phyloP scores from a whole-genome alignment of 2,888 invertebrate genomes.

The Hermaeophaga mercurialis region DNA sequence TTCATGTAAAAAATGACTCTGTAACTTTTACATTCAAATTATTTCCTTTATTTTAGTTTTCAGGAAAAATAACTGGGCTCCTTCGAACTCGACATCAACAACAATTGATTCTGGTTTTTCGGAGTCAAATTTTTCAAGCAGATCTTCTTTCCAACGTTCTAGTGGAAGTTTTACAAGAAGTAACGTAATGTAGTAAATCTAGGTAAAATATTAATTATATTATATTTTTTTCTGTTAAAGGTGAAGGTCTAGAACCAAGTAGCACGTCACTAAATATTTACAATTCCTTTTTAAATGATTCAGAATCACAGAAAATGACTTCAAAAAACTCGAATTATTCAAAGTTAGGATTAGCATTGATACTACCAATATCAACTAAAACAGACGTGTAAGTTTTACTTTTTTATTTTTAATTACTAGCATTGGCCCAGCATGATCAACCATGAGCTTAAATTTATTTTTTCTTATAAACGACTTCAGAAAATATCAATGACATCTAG shows the following conservation, averaged over 20 bases:
- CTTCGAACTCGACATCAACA: conserved; percentile 17
- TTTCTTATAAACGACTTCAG: too few relatives aligned
- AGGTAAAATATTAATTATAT: not conserved
- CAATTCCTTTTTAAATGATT: conserved; percentile 7
- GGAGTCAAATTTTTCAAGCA: conserved; percentile 18
- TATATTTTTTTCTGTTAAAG: conserved; percentile 10
- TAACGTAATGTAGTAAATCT: conserved; percentile 6
- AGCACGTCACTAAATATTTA: conserved; percentile 4
- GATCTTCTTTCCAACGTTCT: conserved; percentile 7
- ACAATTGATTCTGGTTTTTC: conserved; percentile 31
- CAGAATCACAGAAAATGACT: conserved; percentile 5
- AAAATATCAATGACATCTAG: too few relatives aligned
- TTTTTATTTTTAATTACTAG: too few relatives aligned
- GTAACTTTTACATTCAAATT: too few relatives aligned
- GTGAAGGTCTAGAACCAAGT: not conserved
- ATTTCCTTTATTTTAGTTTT: conserved; percentile 26
- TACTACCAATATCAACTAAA: conserved; percentile 15
- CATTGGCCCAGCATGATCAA: too few relatives aligned
- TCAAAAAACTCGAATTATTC: conserved; percentile 7
- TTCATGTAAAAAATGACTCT: conserved; percentile 16
- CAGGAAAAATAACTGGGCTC: conserved; percentile 9
- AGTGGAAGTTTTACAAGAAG: conserved; percentile 17
- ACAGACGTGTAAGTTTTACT: conserved; percentile 17
- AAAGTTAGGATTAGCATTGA: conserved; percentile 26
- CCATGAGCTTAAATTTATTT: too few relatives aligned